Percentiles rank a stretch among this genome's conserved stretches.
Conservation (phyloP, 2,888 invertebrate species). For the Galeruca laticollis region DNA sequence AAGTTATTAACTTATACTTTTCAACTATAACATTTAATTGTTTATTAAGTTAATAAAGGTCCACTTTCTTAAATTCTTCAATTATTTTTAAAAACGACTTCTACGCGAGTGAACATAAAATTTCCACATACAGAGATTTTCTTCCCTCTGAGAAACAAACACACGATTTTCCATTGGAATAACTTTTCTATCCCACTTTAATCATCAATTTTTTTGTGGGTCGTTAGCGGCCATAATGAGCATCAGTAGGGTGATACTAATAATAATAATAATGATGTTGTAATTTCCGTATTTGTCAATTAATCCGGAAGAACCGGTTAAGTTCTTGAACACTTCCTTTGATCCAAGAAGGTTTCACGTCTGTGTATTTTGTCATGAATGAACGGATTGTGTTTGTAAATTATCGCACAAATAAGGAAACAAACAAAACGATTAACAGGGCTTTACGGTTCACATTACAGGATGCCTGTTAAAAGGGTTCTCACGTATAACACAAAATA, state of each 20-base stretch:
- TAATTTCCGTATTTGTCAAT: not conserved
- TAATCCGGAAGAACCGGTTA: not conserved
- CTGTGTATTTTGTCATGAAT: conserved; percentile 22
- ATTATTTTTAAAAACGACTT: too few species aligned
- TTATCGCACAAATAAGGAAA: conserved; percentile 34
- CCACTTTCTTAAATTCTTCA: too few species aligned
- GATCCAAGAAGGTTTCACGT: conserved; percentile 6
- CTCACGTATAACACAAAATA: conserved; percentile 36
- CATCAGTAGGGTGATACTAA: not conserved
- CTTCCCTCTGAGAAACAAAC: too few species aligned
- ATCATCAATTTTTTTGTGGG: too few species aligned
- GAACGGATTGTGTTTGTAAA: conserved; percentile 29
- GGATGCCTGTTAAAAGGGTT: conserved; percentile 33
- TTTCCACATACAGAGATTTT: too few species aligned
- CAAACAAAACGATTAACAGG: conserved; percentile 18
- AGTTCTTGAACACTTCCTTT: conserved; percentile 21
- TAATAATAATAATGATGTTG: not conserved
- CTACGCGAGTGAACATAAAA: too few species aligned
- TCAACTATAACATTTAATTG: too few species aligned
- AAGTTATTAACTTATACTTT: too few species aligned
- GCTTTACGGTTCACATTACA: conserved; percentile 29
- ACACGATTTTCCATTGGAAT: too few species aligned
- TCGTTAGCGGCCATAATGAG: not conserved
- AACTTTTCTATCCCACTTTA: too few species aligned
- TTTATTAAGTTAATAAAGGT: too few species aligned